These are phyloP conservation scores for Tauraco hartlaubi DNA, from an alignment of 2,797 vertebrate species.

Conservation along the genomic window DNA sequence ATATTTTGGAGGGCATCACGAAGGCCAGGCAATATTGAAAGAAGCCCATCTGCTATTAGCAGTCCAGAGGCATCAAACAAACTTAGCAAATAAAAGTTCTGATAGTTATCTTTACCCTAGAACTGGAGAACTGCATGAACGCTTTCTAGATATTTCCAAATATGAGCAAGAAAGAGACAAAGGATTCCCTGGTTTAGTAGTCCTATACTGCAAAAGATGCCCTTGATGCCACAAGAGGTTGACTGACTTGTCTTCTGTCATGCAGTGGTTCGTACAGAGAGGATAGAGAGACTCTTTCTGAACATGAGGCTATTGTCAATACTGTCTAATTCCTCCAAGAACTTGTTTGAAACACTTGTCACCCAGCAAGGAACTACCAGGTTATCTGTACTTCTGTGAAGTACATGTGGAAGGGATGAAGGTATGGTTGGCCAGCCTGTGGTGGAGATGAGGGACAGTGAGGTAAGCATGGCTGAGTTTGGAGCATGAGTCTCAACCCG, in stretches of 20 bases:
- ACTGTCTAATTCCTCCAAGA: background rate
- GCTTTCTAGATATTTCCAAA: background rate
- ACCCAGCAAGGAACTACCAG: background rate
- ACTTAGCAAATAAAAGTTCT: background rate
- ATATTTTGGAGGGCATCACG: background rate
- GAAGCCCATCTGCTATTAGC: background rate
- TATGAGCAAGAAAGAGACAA: background rate
- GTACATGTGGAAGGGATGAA: background rate
- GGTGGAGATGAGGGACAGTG: background rate
- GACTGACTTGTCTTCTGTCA: rapidly evolving
- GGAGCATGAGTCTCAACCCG: background rate
- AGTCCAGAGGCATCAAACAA: background rate
- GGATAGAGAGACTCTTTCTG: background rate
- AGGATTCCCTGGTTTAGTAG: background rate
- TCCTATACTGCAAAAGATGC: background rate
- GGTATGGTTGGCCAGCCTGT: background rate
- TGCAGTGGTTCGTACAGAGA: background rate
- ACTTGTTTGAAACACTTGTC: background rate
- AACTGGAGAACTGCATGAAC: background rate
- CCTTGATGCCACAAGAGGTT: background rate
- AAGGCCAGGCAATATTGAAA: background rate
- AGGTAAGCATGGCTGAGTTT: background rate
- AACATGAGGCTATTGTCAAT: background rate
- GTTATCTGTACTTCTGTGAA: background rate
- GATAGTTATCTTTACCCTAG: background rate